Conservation (phyloP, 2,797 vertebrate species). For the Pangasius mekongensis region DNA sequence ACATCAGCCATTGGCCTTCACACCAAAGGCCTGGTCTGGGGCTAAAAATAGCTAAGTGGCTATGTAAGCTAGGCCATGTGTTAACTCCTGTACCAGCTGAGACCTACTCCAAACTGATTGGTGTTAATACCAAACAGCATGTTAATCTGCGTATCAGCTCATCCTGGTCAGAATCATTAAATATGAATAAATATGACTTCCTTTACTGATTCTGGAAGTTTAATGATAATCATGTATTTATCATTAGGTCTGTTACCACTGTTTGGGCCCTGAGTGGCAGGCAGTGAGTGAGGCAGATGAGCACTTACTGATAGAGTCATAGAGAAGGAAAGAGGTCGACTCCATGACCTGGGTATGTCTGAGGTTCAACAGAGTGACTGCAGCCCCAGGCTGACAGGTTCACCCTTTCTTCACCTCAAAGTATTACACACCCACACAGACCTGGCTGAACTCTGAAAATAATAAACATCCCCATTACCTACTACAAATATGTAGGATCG, state of each 20-base stretch:
- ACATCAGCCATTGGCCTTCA: conserved; percentile 56
- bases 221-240: neutral
- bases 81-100: conserved; percentile 43
- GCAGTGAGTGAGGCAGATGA: conserved; percentile 33
- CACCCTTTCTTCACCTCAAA: conserved; percentile 44
- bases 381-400: conserved; percentile 61
- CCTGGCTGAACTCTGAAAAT: conserved; percentile 23
- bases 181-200: conserved; percentile 9
- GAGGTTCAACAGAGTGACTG: conserved; percentile 70
- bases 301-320: conserved; percentile 20
- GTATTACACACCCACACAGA: conserved; percentile 17
- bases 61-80: conserved; percentile 44
- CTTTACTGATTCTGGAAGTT: conserved; percentile 21
- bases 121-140: conserved; percentile 31
- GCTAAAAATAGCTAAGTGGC: conserved; percentile 63
- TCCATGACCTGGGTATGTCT: conserved; percentile 66
- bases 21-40: conserved; percentile 45
- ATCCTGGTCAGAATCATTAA: conserved; percentile 30
- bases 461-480: neutral
- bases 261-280: neutral
- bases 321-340: neutral
- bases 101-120: conserved; percentile 29
- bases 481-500: neutral
- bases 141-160: neutral
- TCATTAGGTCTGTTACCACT: neutral